These are phyloP conservation scores for Dendropsophus ebraccatus DNA, from an alignment of 2,113 vertebrate species.

Conservation along the genomic window DNA sequence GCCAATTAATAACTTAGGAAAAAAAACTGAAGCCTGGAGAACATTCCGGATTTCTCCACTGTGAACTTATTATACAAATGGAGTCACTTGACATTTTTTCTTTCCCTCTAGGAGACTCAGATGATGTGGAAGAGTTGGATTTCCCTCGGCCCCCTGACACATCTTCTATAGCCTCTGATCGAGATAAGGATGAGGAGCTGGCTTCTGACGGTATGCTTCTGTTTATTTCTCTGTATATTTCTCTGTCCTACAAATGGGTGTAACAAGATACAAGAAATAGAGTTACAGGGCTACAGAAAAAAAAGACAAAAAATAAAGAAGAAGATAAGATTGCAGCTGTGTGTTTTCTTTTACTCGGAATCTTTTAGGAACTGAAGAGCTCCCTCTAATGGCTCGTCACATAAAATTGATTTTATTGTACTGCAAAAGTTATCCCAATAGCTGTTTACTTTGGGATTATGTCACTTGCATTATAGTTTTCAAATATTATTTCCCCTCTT, in stretches of 20 bases:
- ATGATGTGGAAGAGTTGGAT: constrained; percentile 80
- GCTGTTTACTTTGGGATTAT: neutral
- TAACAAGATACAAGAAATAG: constrained; percentile 19
- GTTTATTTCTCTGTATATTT: constrained; percentile 60
- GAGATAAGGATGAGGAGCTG: constrained; percentile 88
- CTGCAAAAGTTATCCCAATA: neutral
- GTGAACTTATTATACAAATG: constrained; percentile 1
- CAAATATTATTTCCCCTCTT: neutral
- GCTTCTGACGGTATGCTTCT: constrained; percentile 82
- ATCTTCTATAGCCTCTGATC: constrained; percentile 84
- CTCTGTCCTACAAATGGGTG: constrained; percentile 54
- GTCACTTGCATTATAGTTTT: neutral
- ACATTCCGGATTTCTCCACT: neutral
- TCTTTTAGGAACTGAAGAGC: constrained; percentile 79
- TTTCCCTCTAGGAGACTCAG: constrained; percentile 72
- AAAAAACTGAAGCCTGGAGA: neutral
- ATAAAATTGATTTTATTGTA: constrained; percentile 38
- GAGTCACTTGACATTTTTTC: constrained; percentile 27
- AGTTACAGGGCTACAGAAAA: constrained; percentile 58
- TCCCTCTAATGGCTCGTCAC: constrained; percentile 78
- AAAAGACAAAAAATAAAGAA: constrained; percentile 57
- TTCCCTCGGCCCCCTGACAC: constrained; percentile 80
- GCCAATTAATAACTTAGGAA: neutral
- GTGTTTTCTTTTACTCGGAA: constrained; percentile 64
- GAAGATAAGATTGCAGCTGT: constrained; percentile 53